Conservation (phyloP, 1,140 invertebrate species). For the Magallana gigas region DNA sequence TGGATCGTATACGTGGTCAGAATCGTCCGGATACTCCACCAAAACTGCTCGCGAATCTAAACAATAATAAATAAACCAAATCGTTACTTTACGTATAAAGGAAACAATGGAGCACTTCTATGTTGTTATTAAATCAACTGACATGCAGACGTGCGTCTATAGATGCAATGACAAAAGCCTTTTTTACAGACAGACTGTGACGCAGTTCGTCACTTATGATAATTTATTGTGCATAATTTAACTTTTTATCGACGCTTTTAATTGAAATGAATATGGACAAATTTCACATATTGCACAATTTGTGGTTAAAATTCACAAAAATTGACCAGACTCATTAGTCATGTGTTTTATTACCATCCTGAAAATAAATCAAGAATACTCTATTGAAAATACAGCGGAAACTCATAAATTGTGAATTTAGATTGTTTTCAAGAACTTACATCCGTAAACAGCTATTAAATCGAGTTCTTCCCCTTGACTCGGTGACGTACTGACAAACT, state of each 20-base stretch:
- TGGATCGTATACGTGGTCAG: conserved; percentile 45
- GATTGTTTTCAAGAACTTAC: background rate
- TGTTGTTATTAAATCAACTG: background rate
- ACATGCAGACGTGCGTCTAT: background rate
- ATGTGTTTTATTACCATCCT: background rate
- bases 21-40: conserved; percentile 54
- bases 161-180: background rate
- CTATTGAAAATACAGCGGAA: background rate
- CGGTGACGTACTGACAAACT: background rate
- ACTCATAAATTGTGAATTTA: background rate
- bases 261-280: background rate
- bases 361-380: background rate
- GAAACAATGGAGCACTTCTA: background rate
- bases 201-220: background rate
- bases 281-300: no score
- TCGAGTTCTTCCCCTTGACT: background rate
- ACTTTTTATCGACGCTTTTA: background rate
- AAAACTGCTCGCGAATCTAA: conserved; percentile 54
- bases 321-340: background rate
- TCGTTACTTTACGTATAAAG: background rate
- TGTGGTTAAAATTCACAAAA: background rate
- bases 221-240: conserved; percentile 16
- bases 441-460: background rate
- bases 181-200: background rate
- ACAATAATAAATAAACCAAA: background rate